Evolutionary conservation across 2,113 vertebrate genomes (phyloP).

Genomic region (Ascaphus truei): DNA sequence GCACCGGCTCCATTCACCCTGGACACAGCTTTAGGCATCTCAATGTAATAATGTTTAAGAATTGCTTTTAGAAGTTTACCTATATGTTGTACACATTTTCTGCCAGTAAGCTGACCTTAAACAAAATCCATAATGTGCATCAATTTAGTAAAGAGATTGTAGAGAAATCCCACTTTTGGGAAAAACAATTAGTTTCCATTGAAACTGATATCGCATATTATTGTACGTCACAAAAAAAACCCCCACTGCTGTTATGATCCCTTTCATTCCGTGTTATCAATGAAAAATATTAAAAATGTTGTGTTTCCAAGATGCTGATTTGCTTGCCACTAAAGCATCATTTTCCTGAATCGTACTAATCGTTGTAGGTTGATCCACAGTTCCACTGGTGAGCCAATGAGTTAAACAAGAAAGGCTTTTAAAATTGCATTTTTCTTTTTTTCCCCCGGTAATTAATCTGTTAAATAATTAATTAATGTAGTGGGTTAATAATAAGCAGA

Average conservation of each 20-base stretch:
- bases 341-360: too few species aligned
- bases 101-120: background rate
- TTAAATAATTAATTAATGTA: too few species aligned
- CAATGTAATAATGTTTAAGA: background rate
- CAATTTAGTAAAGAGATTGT: background rate
- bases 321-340: too few species aligned
- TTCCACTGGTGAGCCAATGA: too few species aligned
- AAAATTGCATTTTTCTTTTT: too few species aligned
- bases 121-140: background rate
- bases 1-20: too few species aligned
- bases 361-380: too few species aligned
- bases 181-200: conserved; percentile 12
- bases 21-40: too few species aligned
- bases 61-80: background rate
- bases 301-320: too few species aligned
- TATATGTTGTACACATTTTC: background rate
- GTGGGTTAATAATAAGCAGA: too few species aligned
- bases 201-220: background rate
- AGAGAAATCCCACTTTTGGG: background rate
- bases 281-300: background rate
- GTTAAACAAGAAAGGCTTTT: too few species aligned
- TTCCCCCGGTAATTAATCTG: too few species aligned
- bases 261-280: background rate
- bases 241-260: background rate
- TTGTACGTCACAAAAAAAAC: conserved; percentile 1